Evolutionary conservation across 2,888 invertebrate species (phyloP), one percentile per base, ranked within the genome.

Genomic region (Crepidodera aurea): DNA sequence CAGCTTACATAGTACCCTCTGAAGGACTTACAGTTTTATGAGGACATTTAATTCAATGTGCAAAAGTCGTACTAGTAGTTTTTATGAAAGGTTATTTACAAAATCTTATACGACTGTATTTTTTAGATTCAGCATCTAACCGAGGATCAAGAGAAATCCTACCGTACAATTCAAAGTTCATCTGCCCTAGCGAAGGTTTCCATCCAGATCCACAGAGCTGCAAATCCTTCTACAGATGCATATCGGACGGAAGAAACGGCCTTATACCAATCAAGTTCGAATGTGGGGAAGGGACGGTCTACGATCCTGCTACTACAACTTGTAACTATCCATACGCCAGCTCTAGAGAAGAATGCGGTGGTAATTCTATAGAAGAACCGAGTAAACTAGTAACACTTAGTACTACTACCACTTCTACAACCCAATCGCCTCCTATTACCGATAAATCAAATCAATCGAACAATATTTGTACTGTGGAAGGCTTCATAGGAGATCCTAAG

Each of bases 211-310:
- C 87, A 12, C 77, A 78, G 13, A 86, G 91, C 75, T 93, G 93
- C 75, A 83, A 84, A 51, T 81, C 85, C 42, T 93, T 92, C 80
- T 92, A 92, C 77, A 85, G 92, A 73, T 93, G 93, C 71, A 86
- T 90, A 13, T 83, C 85, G 71, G 86, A 86, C 74, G 84, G 85
- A 60, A 82, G 82, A 60, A 83, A 83, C 40, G 83, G 81, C 68
- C 83, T 85, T 65, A 86, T 84, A 5, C 83, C 87, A 10, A 88
- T 86, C 69, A 82, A 83, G 83, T 91, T 91, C 78, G 86, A 88
- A 78, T 93, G 93, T 75, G 89, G 87, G 13, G 86, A 87, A 32
- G 91, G 90, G 10, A 91, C 92, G 1, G 87, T 92, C 19, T 93
- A 89, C 75, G 90, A 92, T 74, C 85, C 87, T 34, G 83, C 85